These are phyloP conservation scores for Philhelius pedissequus DNA, from an alignment of 2,888 invertebrate genomes.

Conservation along the genomic window DNA sequence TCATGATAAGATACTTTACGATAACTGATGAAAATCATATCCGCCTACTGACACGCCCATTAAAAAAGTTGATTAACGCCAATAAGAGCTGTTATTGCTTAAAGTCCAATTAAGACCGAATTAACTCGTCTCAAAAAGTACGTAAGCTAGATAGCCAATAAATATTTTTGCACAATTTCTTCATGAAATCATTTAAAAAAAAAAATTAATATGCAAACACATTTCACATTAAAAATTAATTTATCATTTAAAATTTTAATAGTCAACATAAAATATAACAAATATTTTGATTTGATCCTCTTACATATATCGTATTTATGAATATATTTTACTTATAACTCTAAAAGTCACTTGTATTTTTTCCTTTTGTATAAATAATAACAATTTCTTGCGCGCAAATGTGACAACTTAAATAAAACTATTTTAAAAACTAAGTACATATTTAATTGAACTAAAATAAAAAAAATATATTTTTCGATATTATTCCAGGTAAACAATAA, in stretches of 20 bases:
- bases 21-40: no score
- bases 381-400: constrained; percentile 36
- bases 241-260: constrained; percentile 32
- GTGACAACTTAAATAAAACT: constrained; percentile 15
- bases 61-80: no score
- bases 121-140: no score
- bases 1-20: no score
- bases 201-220: background rate
- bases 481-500: constrained; percentile 52
- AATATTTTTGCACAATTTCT: no score
- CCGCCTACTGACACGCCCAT: no score
- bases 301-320: constrained; percentile 34
- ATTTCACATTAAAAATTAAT: background rate
- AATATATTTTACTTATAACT: constrained; percentile 41
- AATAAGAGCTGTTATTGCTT: no score
- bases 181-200: no score
- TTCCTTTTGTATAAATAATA: constrained; percentile 14
- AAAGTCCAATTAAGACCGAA: no score
- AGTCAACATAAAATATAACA: constrained; percentile 52
- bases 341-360: constrained; percentile 34
- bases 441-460: constrained; percentile 22
- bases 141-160: no score
- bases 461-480: constrained; percentile 32
- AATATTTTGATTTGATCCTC: constrained; percentile 20
- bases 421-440: background rate